Percentiles rank a stretch among this genome's conserved stretches.
Evolutionary conservation across 2,797 vertebrate species (phyloP).

Genomic region (Hypotaenidia philippensis): DNA sequence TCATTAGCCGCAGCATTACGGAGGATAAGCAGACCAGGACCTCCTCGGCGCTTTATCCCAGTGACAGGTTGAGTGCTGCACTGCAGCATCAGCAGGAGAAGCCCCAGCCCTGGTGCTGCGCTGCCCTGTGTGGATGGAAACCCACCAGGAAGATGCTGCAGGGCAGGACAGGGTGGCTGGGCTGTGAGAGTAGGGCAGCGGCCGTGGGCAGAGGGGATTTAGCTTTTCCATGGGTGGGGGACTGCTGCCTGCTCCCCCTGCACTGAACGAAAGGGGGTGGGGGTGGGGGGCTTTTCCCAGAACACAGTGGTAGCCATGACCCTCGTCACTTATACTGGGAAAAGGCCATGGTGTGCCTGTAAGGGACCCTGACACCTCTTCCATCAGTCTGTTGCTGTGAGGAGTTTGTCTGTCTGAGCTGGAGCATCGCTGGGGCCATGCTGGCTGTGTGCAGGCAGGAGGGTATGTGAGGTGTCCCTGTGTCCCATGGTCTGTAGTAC

Average conservation of each 20-base stretch:
- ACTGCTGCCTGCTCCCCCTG: background rate
- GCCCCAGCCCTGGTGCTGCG: background rate
- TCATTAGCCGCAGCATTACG: rapidly evolving
- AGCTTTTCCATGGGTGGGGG: no score
- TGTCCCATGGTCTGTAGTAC: rapidly evolving
- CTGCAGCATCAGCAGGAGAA: rapidly evolving
- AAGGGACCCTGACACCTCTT: background rate
- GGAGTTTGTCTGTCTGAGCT: background rate
- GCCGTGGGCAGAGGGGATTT: rapidly evolving
- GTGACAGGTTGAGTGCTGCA: rapidly evolving
- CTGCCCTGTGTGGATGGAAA: rapidly evolving
- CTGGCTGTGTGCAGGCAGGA: rapidly evolving
- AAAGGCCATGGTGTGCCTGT: no score
- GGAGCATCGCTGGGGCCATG: rapidly evolving
- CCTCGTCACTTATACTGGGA: rapidly evolving
- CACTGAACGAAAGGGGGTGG: rapidly evolving
- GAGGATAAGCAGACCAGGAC: background rate
- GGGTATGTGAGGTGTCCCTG: background rate
- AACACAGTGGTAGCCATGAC: rapidly evolving
- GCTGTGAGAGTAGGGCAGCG: background rate
- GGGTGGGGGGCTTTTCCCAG: background rate
- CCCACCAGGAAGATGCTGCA: no score
- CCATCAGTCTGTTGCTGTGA: rapidly evolving
- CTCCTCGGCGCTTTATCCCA: rapidly evolving
- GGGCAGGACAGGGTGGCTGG: no score